phyloP scores from a whole-genome alignment of 2,888 invertebrate species.

The Smittia sp. region DNA sequence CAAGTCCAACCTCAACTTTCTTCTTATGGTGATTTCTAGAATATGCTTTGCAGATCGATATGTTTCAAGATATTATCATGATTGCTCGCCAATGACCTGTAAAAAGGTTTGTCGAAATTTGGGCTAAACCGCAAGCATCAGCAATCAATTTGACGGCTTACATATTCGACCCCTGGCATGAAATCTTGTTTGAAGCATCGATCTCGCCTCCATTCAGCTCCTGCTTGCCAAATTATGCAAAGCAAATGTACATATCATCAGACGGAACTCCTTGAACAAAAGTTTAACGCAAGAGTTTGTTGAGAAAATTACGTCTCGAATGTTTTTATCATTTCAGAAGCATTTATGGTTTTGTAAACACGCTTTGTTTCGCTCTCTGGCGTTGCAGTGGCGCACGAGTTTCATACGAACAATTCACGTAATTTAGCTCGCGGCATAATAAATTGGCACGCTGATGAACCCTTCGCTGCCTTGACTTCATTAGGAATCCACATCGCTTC shows the following conservation, averaged over 20 bases:
- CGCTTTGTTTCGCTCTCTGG: no score
- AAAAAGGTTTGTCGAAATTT: neutral
- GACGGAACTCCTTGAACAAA: neutral
- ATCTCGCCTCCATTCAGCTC: no score
- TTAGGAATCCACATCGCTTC: neutral
- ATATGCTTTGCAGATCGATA: neutral
- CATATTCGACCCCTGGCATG: neutral
- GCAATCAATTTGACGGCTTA: conserved; percentile 5
- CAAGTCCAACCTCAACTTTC: neutral
- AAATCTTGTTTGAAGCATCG: conserved; percentile 2
- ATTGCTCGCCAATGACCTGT: conserved; percentile 5
- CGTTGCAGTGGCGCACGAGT: no score
- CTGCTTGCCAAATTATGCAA: no score
- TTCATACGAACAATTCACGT: no score
- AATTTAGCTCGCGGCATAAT: no score
- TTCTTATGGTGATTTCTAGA: neutral
- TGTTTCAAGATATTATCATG: neutral
- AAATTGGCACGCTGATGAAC: neutral
- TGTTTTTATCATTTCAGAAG: neutral
- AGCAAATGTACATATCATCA: neutral
- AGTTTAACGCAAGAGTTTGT: neutral
- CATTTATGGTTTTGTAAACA: neutral
- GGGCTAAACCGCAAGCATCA: neutral
- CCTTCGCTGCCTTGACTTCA: neutral
- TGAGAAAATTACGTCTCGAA: neutral